A percentile compares a stretch with the other conserved stretches of the same genome.
Conservation (phyloP, 2,113 vertebrate species). For the Brachirus orientalis region DNA sequence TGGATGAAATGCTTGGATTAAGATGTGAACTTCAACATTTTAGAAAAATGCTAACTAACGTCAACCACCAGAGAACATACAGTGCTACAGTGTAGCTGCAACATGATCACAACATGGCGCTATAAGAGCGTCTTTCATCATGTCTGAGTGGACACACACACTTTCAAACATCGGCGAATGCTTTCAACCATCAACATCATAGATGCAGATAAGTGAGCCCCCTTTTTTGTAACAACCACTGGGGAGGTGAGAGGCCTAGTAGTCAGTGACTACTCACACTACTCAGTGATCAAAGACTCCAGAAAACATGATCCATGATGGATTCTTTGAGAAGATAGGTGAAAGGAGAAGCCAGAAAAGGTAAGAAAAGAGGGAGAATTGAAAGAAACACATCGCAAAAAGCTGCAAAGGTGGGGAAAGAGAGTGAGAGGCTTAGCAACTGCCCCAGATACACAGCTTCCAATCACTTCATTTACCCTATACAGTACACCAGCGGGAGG, state of each 20-base stretch:
- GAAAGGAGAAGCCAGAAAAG: conserved; percentile 45
- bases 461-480: conserved; percentile 6
- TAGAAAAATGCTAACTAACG: conserved; percentile 8
- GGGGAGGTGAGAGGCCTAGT: conserved; percentile 77
- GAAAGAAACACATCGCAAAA: conserved; percentile 63
- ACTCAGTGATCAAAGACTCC: conserved; percentile 74
- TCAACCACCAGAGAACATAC: conserved; percentile 15
- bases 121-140: conserved; percentile 72
- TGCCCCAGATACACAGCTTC: conserved; percentile 19
- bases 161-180: conserved; percentile 75
- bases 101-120: conserved; percentile 60
- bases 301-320: conserved; percentile 71
- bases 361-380: conserved; percentile 61
- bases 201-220: conserved; percentile 73
- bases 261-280: conserved; percentile 72
- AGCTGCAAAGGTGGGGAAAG: conserved; percentile 37
- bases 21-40: conserved; percentile 18
- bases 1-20: conserved; percentile 34
- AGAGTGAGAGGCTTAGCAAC: conserved; percentile 39
- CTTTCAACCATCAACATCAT: conserved; percentile 79
- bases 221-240: conserved; percentile 71
- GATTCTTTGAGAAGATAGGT: conserved; percentile 63
- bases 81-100: conserved; percentile 35
- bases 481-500: too few relatives aligned
- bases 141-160: conserved; percentile 58